Evolutionary conservation across 2,113 vertebrate species (phyloP).

Genomic region (Hippocampus abdominalis): DNA sequence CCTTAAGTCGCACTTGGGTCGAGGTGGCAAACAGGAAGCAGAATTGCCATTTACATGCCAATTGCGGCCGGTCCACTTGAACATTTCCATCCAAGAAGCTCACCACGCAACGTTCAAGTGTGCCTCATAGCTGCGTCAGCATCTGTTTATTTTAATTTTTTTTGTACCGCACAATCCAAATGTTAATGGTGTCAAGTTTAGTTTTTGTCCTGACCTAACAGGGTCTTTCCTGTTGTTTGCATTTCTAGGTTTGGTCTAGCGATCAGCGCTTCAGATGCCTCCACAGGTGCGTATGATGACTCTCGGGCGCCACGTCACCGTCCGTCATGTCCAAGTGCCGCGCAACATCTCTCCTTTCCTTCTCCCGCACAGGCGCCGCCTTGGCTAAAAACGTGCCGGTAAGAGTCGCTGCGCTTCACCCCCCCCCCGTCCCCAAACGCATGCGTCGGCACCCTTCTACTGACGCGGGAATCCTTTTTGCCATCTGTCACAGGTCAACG

Average conservation of each 20-base stretch:
- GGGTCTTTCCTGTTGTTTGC: not conserved
- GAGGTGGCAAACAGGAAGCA: too few relatives aligned
- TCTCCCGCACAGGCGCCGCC: conserved; percentile 42
- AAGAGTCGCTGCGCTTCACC: conserved; percentile 30
- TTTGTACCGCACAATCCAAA: too few relatives aligned
- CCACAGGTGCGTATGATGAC: conserved; percentile 46
- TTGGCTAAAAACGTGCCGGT: conserved; percentile 62
- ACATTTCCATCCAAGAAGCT: too few relatives aligned
- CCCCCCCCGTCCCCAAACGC: not conserved
- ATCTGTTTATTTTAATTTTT: too few relatives aligned
- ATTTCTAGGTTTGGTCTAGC: conserved; percentile 54
- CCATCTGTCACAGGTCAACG: conserved; percentile 72
- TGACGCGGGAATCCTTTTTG: not conserved
- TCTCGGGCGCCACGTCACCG: too few relatives aligned
- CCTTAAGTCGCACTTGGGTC: too few relatives aligned
- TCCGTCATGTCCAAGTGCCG: not conserved
- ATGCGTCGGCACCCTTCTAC: too few relatives aligned
- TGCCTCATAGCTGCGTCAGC: too few relatives aligned
- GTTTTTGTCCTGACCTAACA: not conserved
- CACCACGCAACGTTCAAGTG: too few relatives aligned
- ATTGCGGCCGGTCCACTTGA: too few relatives aligned
- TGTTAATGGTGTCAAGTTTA: not conserved
- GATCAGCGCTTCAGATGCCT: conserved; percentile 57
- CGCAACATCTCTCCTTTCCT: not conserved
- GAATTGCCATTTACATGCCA: too few relatives aligned